Evolutionary conservation across 2,797 vertebrate species (phyloP), one percentile per base, ranked within the genome.

Genomic region (Channallabes apus): DNA sequence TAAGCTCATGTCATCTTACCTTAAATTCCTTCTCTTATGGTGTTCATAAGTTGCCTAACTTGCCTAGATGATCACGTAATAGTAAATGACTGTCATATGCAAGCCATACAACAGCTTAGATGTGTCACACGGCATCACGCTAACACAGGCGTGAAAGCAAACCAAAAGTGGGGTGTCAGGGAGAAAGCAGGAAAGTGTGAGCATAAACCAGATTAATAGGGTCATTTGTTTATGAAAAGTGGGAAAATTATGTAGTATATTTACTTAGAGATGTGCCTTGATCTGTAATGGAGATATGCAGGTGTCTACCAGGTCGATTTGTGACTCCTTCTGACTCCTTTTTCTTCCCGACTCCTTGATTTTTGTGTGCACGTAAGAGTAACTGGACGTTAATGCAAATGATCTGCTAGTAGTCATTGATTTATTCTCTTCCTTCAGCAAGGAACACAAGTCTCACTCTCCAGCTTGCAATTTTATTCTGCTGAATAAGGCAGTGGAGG

Each of bases 361-460:
- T 11, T 46, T 46, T 73, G 24, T 73, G 24, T 5, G 22, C 69
- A 46, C 24, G 3, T 73, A 8, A 29, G 9, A 56, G 46, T 29
- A 76, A 58, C 27, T 29, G 17, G 51, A 54, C 4, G 17, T 5
- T 7, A 22, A 59, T 12, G 8, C 18, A 32, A 61, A 29, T 62
- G 2, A 29, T 9, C 9, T 6, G 24, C 41, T 0, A 62, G 15
- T 61, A 27, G 54, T n/a, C 61, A 54, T 6, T 77, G 46, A 35
- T 84, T 5, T 41, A 4, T 84, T 58, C 14, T 79, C 5, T 59
- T 71, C 27, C 82, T 69, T 58, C 87, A 98, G 97, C 88, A 93
- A 96, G 80, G 97, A 98, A 56, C 97, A 98, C 87, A 93, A 87
- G 75, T 94, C 93, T 68, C 97, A 98, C 77, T 96, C 97, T 0